A percentile compares a stretch with the other conserved stretches of the same genome.
These are phyloP conservation scores for Ostrea edulis DNA, from an alignment of 1,140 invertebrate genomes.

Conservation along the genomic window DNA sequence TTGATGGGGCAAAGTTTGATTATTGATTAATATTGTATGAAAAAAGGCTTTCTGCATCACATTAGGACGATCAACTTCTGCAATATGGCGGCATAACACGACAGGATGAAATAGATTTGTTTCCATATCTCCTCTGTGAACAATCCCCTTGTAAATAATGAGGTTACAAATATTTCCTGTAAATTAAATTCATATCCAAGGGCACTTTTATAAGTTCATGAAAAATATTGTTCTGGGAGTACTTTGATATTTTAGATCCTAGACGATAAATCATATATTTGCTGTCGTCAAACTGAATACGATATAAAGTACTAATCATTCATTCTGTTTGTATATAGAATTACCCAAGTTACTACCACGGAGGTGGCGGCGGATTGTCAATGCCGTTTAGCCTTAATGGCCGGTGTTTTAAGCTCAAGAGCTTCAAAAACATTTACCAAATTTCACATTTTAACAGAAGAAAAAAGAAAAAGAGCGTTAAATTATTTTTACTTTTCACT, in stretches of 20 bases:
- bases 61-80: background rate
- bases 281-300: background rate
- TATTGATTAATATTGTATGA: background rate
- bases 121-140: background rate
- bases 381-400: too few relatives aligned
- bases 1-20: conserved; percentile 7
- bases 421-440: too few relatives aligned
- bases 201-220: background rate
- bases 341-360: too few relatives aligned
- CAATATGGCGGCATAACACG: background rate
- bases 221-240: background rate
- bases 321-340: background rate
- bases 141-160: background rate
- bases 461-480: too few relatives aligned
- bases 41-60: background rate
- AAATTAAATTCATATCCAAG: background rate
- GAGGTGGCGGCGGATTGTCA: too few relatives aligned
- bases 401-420: too few relatives aligned
- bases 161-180: background rate
- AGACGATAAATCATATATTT: background rate
- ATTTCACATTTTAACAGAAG: too few relatives aligned
- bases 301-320: background rate
- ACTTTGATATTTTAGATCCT: background rate
- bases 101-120: background rate
- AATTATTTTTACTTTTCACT: too few relatives aligned